Percentiles rank a stretch among this genome's conserved stretches.
Evolutionary conservation across 2,888 invertebrate species (phyloP).

Genomic region (Tetragonisca angustula): DNA sequence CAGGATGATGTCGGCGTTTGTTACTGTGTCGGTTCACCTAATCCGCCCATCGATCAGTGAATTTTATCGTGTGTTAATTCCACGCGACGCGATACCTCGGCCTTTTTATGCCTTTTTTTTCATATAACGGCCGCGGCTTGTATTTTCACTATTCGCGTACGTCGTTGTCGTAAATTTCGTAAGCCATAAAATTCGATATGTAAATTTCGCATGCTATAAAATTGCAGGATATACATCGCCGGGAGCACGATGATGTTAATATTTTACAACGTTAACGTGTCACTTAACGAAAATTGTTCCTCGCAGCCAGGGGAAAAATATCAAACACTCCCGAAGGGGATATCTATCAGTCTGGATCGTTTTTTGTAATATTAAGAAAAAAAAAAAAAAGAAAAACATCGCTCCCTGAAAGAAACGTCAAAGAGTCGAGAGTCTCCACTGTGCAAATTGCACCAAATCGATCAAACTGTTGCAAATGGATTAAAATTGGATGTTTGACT

Average conservation of each 20-base stretch:
- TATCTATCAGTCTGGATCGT: no score
- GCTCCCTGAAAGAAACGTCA: no score
- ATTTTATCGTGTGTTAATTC: conserved; percentile 24
- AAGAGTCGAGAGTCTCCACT: no score
- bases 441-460: neutral
- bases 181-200: neutral
- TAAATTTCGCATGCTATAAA: neutral
- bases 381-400: no score
- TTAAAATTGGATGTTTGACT: neutral
- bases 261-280: neutral
- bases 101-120: neutral
- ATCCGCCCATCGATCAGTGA: conserved; percentile 34
- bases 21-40: conserved; percentile 17
- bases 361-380: no score
- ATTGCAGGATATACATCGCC: neutral
- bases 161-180: neutral
- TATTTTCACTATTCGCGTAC: neutral
- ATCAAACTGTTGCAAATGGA: neutral
- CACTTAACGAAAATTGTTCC: neutral
- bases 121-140: neutral
- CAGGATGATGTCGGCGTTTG: conserved; percentile 27
- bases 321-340: neutral
- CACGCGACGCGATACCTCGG: neutral
- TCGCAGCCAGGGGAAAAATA: neutral
- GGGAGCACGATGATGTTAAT: neutral